Conservation (phyloP, 2,888 invertebrate genomes). For the Lepas anatifera region DNA sequence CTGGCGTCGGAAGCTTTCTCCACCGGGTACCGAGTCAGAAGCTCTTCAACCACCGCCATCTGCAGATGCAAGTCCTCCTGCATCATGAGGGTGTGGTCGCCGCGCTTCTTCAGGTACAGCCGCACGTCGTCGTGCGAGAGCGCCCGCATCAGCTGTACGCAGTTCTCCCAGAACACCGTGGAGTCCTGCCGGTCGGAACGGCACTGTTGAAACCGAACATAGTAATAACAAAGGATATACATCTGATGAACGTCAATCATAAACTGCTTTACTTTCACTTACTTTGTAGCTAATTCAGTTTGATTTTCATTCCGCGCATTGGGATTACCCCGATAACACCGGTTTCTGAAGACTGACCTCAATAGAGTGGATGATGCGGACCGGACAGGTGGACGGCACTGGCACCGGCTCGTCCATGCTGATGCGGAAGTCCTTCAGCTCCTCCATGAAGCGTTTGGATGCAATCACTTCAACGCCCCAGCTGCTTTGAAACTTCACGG, state of each 20-base stretch:
- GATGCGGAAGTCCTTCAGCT: neutral
- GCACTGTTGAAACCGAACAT: no score
- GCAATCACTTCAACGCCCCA: neutral
- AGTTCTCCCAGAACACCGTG: neutral
- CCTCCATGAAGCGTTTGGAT: neutral
- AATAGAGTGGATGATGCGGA: neutral
- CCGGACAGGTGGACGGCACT: neutral
- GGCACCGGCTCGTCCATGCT: neutral
- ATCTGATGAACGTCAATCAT: no score
- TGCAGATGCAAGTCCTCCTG: neutral
- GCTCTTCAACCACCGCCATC: neutral
- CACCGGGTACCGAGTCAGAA: neutral
- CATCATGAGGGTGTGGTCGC: neutral
- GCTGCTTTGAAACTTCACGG: neutral
- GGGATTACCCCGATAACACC: no score
- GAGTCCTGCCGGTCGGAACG: neutral
- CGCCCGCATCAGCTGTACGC: neutral
- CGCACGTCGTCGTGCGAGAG: neutral
- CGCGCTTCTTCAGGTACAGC: conserved; percentile 3
- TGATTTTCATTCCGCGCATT: no score
- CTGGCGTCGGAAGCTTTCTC: neutral
- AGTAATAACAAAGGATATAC: no score
- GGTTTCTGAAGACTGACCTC: neutral
- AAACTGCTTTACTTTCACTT: no score
- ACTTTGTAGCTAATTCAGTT: no score